Percentiles rank a stretch among this genome's conserved stretches.
Evolutionary conservation across 2,113 vertebrate species (phyloP).

Genomic region (Protobothrops mucrosquamatus): DNA sequence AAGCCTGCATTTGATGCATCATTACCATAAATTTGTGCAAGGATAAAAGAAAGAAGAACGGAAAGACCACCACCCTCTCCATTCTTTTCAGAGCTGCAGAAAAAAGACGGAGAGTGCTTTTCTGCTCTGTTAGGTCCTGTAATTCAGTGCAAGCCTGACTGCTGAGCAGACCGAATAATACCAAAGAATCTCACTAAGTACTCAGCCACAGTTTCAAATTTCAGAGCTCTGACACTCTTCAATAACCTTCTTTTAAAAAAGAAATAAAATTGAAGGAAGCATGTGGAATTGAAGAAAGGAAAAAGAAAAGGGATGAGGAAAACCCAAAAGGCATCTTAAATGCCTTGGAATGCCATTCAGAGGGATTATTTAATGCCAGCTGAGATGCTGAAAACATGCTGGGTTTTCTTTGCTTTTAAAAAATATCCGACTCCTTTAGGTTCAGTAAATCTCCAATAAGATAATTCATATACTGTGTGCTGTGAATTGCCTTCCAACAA

Average conservation of each 20-base stretch:
- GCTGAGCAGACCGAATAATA: constrained; percentile 9
- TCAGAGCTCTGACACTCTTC: background rate
- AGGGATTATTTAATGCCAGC: constrained; percentile 27
- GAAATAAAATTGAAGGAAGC: constrained; percentile 9
- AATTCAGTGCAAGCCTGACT: constrained; percentile 30
- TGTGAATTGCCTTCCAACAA: background rate
- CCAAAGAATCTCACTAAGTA: background rate
- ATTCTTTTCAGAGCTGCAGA: constrained; percentile 3
- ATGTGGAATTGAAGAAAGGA: background rate
- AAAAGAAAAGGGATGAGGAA: background rate
- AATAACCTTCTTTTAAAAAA: constrained; percentile 1
- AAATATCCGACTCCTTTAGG: background rate
- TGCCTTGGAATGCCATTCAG: background rate
- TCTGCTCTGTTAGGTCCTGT: constrained; percentile 4
- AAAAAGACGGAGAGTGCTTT: constrained; percentile 17
- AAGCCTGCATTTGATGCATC: background rate
- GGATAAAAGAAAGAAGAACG: constrained; percentile 23
- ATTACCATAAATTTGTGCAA: constrained; percentile 40
- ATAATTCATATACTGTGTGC: background rate
- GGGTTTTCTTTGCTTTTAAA: background rate
- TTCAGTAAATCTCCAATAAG: constrained; percentile 20
- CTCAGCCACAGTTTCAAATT: constrained; percentile 15
- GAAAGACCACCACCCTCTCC: background rate
- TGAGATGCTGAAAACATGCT: constrained; percentile 30
- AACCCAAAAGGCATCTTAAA: background rate